Evolutionary conservation across 2,797 vertebrate genomes (phyloP).

Genomic region (Menidia menidia): DNA sequence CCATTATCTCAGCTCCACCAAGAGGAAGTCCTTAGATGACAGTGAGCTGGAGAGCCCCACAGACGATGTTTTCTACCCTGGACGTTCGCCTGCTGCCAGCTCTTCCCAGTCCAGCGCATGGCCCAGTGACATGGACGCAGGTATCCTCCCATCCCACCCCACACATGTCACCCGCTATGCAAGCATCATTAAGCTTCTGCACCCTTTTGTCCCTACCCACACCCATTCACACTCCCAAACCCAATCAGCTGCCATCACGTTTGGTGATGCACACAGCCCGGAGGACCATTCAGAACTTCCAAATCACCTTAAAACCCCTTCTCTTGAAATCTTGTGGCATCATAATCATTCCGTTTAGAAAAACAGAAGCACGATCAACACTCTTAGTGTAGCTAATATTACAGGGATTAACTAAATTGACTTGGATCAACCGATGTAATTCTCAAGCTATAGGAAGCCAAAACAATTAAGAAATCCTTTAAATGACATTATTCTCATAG

Average conservation of each 20-base stretch:
- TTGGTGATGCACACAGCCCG: conserved; percentile 13
- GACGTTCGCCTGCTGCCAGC: conserved; percentile 93
- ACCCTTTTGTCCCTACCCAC: conserved; percentile 25
- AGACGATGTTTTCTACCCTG: conserved; percentile 94
- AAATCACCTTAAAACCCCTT: neutral
- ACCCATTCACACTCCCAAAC: conserved; percentile 26
- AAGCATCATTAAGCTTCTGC: conserved; percentile 36
- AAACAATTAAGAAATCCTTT: conserved; percentile 6
- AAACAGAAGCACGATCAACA: neutral
- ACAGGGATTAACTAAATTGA: conserved; percentile 5
- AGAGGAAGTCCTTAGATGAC: conserved; percentile 95
- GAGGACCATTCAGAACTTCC: conserved; percentile 6
- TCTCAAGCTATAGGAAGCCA: conserved; percentile 2
- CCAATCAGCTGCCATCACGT: conserved; percentile 10
- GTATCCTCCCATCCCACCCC: conserved; percentile 70
- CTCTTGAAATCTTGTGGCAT: conserved; percentile 1
- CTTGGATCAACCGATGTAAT: neutral
- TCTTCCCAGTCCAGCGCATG: conserved; percentile 95
- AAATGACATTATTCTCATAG: neutral
- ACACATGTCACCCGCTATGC: conserved; percentile 29
- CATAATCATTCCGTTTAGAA: conserved; percentile 2
- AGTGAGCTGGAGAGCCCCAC: conserved; percentile 96
- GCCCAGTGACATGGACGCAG: conserved; percentile 94
- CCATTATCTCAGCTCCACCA: conserved; percentile 85
- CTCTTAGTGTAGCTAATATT: conserved; percentile 5